Percentiles rank a stretch among this genome's conserved stretches.
Conservation (phyloP, 2,113 vertebrate species). For the Sphyrna mokarran region DNA sequence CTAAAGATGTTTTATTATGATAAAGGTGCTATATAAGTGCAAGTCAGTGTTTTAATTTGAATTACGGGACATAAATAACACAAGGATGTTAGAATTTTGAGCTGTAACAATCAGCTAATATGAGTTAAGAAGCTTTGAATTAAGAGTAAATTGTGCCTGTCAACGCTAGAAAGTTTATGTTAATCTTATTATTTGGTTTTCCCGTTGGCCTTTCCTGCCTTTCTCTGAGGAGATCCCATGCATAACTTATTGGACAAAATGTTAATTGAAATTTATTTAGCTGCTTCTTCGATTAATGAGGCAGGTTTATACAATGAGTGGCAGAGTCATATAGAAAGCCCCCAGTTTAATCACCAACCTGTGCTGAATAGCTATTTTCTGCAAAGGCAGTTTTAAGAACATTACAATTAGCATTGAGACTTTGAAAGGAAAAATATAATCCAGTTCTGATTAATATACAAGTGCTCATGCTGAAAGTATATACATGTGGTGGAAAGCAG, state of each 20-base stretch:
- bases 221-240: neutral
- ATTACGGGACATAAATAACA: neutral
- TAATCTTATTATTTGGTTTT: neutral
- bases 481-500: neutral
- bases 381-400: neutral
- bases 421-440: neutral
- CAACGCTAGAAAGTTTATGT: neutral
- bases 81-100: neutral
- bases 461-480: neutral
- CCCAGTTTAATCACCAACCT: neutral
- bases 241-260: neutral
- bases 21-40: neutral
- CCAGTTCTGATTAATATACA: neutral
- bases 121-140: neutral
- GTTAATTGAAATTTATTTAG: neutral
- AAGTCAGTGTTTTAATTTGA: neutral
- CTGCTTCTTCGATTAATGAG: neutral
- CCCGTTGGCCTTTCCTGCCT: neutral
- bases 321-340: neutral
- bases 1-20: neutral
- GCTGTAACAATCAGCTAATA: neutral
- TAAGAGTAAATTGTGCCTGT: neutral
- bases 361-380: neutral
- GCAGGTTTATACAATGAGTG: neutral
- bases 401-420: neutral